Evolutionary conservation across 2,888 invertebrate species (phyloP).

Genomic region (Camptogramma bilineatum): DNA sequence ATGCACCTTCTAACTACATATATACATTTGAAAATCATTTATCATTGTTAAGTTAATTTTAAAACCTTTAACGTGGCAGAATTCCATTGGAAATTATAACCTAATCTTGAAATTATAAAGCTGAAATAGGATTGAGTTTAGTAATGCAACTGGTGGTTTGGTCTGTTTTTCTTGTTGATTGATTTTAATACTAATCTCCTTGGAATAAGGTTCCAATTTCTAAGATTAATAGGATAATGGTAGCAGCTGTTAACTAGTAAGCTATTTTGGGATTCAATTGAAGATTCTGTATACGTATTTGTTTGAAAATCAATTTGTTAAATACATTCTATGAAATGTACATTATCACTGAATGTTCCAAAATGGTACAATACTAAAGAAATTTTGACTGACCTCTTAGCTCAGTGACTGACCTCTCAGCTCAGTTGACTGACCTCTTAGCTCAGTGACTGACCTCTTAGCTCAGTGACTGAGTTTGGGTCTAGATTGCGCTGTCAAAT

Average conservation of each 20-base stretch:
- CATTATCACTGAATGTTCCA: too few relatives aligned
- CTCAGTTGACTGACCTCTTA: too few relatives aligned
- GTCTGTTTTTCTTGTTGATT: not conserved
- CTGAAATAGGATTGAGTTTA: not conserved
- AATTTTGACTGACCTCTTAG: too few relatives aligned
- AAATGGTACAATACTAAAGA: too few relatives aligned
- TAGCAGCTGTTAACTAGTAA: not conserved
- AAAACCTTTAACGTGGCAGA: not conserved
- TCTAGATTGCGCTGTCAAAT: too few relatives aligned
- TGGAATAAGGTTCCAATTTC: not conserved
- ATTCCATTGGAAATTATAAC: not conserved
- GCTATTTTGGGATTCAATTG: not conserved
- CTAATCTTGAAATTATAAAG: not conserved
- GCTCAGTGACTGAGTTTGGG: too few relatives aligned
- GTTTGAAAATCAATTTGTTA: too few relatives aligned
- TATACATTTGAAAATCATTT: constrained; percentile 11
- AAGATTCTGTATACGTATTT: not conserved
- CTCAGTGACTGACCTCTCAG: too few relatives aligned
- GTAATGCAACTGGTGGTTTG: not conserved
- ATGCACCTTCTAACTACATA: constrained; percentile 2
- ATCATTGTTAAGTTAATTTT: not conserved
- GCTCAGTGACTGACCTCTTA: too few relatives aligned
- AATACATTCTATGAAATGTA: too few relatives aligned
- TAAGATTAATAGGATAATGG: not conserved
- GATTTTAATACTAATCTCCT: not conserved